phyloP scores from a whole-genome alignment of 2,113 vertebrate species.

The Murina feae region DNA sequence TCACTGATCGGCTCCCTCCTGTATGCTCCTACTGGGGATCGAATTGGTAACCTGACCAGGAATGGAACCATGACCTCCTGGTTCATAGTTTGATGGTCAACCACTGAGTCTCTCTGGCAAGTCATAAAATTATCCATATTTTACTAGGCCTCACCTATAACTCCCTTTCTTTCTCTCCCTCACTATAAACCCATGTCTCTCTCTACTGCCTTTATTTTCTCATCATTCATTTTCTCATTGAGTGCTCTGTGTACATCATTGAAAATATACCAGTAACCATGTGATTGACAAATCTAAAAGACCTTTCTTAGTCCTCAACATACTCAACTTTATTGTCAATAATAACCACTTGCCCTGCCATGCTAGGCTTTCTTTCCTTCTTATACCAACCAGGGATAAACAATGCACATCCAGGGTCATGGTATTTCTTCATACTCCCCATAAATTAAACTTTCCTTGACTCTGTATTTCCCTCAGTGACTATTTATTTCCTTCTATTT shows the following conservation, averaged over 20 bases:
- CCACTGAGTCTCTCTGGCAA: not conserved
- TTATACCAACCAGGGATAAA: not conserved
- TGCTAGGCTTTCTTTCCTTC: not conserved
- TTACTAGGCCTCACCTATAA: not conserved
- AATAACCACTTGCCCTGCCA: not conserved
- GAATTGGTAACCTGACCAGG: too few relatives aligned
- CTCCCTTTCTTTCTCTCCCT: not conserved
- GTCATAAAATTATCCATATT: not conserved
- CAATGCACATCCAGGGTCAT: not conserved
- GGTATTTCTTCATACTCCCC: not conserved
- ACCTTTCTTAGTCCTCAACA: not conserved
- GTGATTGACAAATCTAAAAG: not conserved
- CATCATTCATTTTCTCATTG: not conserved
- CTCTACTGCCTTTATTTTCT: not conserved
- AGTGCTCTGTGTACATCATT: conserved; percentile 1
- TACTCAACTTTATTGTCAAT: not conserved
- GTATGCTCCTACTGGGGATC: too few relatives aligned
- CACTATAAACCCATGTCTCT: not conserved
- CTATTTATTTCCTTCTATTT: conserved; percentile 8
- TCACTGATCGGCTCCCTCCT: too few relatives aligned
- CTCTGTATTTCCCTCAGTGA: not conserved
- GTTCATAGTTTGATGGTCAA: too few relatives aligned
- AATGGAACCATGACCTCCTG: too few relatives aligned
- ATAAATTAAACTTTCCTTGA: conserved; percentile 23
- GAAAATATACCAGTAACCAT: conserved; percentile 1